Conservation (phyloP, 2,797 vertebrate genomes). For the Dendrocincla fuliginosa region DNA sequence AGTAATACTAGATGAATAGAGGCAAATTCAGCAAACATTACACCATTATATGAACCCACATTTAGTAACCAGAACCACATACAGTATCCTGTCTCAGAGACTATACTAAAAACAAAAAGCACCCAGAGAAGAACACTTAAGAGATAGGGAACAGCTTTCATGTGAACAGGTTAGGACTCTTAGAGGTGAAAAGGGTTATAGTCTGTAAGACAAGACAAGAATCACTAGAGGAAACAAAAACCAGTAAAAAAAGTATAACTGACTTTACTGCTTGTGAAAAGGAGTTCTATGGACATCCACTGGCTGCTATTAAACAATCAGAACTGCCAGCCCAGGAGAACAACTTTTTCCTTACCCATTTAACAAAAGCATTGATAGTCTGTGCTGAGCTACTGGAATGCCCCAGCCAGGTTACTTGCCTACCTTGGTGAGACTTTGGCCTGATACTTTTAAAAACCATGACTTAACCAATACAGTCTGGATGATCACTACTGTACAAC, state of each 20-base stretch:
- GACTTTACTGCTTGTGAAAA: not conserved
- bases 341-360: not conserved
- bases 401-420: not conserved
- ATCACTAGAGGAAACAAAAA: not conserved
- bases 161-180: not conserved
- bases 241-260: not conserved
- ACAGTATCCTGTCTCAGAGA: not conserved
- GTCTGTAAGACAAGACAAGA: not conserved
- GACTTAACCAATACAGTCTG: accelerated
- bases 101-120: not conserved
- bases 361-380: not conserved
- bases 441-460: not conserved
- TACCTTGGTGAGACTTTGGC: not conserved
- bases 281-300: not conserved
- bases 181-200: not conserved
- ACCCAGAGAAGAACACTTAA: not conserved
- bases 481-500: not conserved
- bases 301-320: not conserved
- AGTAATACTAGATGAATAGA: not conserved
- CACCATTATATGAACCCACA: not conserved
- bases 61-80: not conserved
- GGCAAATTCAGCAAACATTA: not conserved
- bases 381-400: accelerated
- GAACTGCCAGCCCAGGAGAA: not conserved
- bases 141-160: not conserved